Conservation (phyloP, 2,113 vertebrate species). For the Megaceryle maxima region DNA sequence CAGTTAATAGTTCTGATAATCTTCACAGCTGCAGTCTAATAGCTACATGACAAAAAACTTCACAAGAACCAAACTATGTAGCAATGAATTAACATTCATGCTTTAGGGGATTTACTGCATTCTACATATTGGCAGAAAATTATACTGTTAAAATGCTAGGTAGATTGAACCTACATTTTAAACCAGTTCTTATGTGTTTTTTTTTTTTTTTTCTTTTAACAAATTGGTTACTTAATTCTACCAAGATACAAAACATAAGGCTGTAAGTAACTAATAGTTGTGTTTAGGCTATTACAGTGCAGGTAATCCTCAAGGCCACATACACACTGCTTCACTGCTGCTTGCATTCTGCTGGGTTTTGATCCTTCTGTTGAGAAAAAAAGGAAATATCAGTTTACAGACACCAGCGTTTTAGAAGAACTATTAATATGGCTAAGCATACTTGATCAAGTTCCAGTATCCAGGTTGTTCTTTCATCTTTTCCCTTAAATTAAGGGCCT, state of each 20-base stretch:
- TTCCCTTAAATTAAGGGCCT: background rate
- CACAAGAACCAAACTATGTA: conserved; percentile 94
- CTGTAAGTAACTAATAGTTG: conserved; percentile 94
- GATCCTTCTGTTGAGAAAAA: conserved; percentile 90
- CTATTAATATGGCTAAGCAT: background rate
- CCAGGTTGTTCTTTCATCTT: background rate
- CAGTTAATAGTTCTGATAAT: conserved; percentile 73
- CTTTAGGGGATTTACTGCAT: conserved; percentile 81
- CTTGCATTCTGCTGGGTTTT: conserved; percentile 97
- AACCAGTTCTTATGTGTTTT: conserved; percentile 82
- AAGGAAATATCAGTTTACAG: conserved; percentile 2
- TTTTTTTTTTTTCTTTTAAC: conserved; percentile 86
- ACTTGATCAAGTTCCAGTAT: background rate
- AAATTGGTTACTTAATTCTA: conserved; percentile 91
- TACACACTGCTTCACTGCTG: conserved; percentile 92
- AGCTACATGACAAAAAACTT: conserved; percentile 90
- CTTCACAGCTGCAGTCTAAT: conserved; percentile 88
- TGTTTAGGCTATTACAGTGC: conserved; percentile 95
- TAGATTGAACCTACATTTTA: conserved; percentile 85
- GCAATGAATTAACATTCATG: conserved; percentile 90
- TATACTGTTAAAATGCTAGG: conserved; percentile 90
- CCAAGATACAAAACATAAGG: conserved; percentile 99
- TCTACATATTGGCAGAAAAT: conserved; percentile 85
- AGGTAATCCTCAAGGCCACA: conserved; percentile 92
- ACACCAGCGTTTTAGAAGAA: background rate